These are phyloP conservation scores for Arenaria interpres DNA, from an alignment of 2,113 vertebrate genomes.

Conservation along the genomic window DNA sequence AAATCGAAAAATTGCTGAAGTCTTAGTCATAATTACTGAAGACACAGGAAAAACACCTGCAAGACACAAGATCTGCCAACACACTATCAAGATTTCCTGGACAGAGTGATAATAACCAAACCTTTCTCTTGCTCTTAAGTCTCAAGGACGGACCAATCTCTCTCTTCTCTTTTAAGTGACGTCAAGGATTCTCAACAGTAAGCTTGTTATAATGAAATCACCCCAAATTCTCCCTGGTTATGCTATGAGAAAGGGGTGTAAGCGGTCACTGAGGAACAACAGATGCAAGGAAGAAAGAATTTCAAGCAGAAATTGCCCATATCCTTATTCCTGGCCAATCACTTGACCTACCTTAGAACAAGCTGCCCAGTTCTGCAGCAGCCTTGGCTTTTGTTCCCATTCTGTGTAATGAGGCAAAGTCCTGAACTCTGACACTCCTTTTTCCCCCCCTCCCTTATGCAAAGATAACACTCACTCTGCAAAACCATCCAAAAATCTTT, in stretches of 20 bases:
- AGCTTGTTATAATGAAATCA: constrained; percentile 10
- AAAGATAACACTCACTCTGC: background rate
- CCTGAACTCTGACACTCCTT: background rate
- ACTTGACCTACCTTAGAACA: background rate
- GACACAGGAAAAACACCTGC: background rate
- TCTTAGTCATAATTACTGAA: background rate
- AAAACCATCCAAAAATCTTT: background rate
- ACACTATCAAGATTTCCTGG: background rate
- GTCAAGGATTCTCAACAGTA: background rate
- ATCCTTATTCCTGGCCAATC: background rate
- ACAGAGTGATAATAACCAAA: constrained; percentile 19
- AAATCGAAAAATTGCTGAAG: constrained; percentile 15
- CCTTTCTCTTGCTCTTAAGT: background rate
- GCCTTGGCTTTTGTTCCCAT: background rate
- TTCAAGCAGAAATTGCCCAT: background rate
- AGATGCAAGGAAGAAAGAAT: background rate
- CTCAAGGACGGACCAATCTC: constrained; percentile 16
- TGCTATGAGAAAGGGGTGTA: background rate
- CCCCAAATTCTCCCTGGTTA: background rate
- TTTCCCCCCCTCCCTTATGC: background rate
- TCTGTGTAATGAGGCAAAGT: background rate
- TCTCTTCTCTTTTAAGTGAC: background rate
- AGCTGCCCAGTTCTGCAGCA: background rate
- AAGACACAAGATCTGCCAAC: background rate
- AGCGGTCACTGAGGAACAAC: background rate